Evolutionary conservation across 2,113 vertebrate species (phyloP).

Genomic region (Agapornis roseicollis): DNA sequence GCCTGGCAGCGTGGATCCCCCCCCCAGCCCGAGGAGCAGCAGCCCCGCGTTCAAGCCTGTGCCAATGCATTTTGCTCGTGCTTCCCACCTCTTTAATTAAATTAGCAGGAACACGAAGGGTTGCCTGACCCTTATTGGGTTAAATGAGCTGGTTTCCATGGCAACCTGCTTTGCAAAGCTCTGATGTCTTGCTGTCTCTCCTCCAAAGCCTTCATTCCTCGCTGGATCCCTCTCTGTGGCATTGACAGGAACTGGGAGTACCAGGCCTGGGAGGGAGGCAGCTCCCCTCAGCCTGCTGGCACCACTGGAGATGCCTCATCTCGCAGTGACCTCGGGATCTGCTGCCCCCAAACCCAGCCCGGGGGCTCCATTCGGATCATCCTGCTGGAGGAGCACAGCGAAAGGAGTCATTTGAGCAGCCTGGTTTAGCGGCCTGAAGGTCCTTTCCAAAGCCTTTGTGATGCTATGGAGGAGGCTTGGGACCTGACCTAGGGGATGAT

Average conservation of each 20-base stretch:
- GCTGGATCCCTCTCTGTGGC: background rate
- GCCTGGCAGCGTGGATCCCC: rapidly evolving
- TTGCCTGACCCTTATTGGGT: conserved; percentile 43
- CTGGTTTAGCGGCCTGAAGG: background rate
- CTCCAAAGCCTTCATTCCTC: background rate
- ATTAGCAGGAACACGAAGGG: background rate
- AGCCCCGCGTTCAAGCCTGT: rapidly evolving
- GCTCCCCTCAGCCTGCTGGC: background rate
- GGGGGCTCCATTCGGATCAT: background rate
- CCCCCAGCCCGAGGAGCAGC: background rate
- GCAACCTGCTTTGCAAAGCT: conserved; percentile 14
- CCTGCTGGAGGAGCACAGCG: background rate
- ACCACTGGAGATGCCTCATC: rapidly evolving
- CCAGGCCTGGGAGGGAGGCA: background rate
- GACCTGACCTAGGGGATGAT: background rate
- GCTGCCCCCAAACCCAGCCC: background rate
- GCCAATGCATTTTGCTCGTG: background rate
- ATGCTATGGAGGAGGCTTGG: background rate
- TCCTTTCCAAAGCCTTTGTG: background rate
- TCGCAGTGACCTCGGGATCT: background rate
- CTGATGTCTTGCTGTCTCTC: background rate
- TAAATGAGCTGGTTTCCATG: conserved; percentile 41
- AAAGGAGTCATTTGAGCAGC: background rate
- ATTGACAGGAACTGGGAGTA: background rate
- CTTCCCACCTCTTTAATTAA: conserved; percentile 19